Conservation (phyloP, 2,797 vertebrate genomes). For the Alcedo quadribrachys region DNA sequence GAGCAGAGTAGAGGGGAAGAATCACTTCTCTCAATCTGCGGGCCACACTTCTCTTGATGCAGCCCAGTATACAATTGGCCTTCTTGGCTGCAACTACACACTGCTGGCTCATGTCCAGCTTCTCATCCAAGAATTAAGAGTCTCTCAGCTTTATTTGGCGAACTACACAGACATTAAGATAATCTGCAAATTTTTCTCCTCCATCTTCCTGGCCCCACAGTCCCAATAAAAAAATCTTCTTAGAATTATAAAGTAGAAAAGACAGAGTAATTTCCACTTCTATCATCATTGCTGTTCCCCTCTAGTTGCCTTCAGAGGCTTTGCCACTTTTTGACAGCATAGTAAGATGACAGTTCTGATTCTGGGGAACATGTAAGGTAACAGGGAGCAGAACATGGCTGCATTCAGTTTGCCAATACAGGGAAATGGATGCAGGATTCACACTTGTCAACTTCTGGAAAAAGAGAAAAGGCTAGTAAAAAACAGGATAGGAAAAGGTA, state of each 20-base stretch:
- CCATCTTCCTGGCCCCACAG: not conserved
- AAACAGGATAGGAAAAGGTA: not conserved
- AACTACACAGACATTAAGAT: not conserved
- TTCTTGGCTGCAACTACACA: too few species aligned
- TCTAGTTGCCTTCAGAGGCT: not conserved
- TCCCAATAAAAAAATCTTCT: not conserved
- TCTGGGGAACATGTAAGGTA: not conserved
- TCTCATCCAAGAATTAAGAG: not conserved
- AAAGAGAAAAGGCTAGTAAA: not conserved
- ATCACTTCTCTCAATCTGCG: too few species aligned
- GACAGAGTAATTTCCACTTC: not conserved
- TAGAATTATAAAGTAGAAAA: not conserved
- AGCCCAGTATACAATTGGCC: too few species aligned
- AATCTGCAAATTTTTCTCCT: not conserved
- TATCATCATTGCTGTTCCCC: not conserved
- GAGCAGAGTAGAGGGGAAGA: too few species aligned
- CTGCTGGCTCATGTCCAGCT: too few species aligned
- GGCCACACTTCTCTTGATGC: too few species aligned
- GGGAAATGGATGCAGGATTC: not conserved
- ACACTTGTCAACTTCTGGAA: not conserved
- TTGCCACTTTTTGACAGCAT: not conserved
- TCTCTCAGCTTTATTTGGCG: not conserved
- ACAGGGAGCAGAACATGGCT: fast-evolving
- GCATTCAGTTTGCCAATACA: not conserved
- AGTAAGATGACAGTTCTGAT: not conserved